These are phyloP conservation scores for Osmerus mordax DNA, from an alignment of 2,113 vertebrate species.

Conservation along the genomic window DNA sequence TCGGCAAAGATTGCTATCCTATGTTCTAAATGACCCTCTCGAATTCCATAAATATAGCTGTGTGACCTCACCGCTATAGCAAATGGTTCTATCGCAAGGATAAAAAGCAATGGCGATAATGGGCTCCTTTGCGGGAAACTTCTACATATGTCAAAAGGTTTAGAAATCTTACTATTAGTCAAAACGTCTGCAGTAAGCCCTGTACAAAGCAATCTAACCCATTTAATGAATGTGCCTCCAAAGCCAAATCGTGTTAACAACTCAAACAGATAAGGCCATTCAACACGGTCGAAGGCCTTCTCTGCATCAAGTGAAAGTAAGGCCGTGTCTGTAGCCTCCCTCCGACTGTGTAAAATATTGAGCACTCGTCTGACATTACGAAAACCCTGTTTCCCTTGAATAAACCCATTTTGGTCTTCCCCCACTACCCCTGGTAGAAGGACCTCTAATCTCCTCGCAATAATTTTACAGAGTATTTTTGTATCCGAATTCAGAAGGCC, in stretches of 20 bases:
- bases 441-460: background rate
- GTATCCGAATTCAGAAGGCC: background rate
- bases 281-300: too few relatives aligned
- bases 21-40: background rate
- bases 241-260: background rate
- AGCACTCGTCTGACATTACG: background rate
- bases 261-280: too few relatives aligned
- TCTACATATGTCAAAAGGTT: background rate
- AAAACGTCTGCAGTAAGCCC: background rate
- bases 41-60: background rate
- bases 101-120: background rate
- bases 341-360: too few relatives aligned
- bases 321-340: too few relatives aligned
- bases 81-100: background rate
- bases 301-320: too few relatives aligned
- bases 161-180: background rate
- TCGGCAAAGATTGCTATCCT: background rate
- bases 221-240: background rate
- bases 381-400: slow-evolving; percentile 15
- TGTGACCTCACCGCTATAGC: background rate
- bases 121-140: background rate
- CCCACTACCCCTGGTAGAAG: background rate
- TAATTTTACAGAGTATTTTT: background rate
- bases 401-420: slow-evolving; percentile 32
- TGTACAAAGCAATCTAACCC: slow-evolving; percentile 4